phyloP scores from a whole-genome alignment of 2,113 vertebrate genomes.

The Vidua chalybeata region DNA sequence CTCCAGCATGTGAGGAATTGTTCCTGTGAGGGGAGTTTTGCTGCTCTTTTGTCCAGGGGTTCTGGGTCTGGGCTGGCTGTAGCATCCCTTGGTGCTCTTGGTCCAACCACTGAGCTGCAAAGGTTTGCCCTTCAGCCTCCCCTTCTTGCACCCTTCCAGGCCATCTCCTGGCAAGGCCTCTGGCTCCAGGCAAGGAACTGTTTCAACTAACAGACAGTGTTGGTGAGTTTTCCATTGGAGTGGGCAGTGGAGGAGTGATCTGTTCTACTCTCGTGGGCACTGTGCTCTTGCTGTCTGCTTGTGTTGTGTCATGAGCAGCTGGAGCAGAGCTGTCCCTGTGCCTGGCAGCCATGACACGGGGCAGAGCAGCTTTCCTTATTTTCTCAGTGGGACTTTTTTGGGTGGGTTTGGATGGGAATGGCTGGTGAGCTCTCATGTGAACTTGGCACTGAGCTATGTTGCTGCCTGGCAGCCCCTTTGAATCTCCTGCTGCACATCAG shows the following conservation, averaged over 20 bases:
- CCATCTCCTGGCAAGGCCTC: not conserved
- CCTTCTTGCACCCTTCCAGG: not conserved
- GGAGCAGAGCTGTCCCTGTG: not conserved
- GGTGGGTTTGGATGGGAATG: not conserved
- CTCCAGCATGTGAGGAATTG: fast-evolving
- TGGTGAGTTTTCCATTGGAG: not conserved
- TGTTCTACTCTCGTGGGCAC: not conserved
- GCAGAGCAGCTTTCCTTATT: not conserved
- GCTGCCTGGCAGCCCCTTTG: not conserved
- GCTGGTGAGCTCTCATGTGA: not conserved
- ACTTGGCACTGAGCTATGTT: not conserved
- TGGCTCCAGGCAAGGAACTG: not conserved
- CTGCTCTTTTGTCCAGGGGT: not conserved
- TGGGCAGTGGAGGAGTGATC: not conserved
- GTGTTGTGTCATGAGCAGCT: fast-evolving
- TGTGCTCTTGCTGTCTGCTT: not conserved
- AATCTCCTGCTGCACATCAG: not conserved
- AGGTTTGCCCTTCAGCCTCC: not conserved
- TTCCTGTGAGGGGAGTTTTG: not conserved
- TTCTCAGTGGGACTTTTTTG: not conserved
- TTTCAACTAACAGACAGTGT: fast-evolving
- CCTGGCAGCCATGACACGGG: not conserved
- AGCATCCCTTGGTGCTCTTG: not conserved
- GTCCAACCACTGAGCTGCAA: fast-evolving
- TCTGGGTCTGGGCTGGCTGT: not conserved